Base-by-base conservation (phyloP, 53 echinoderm and acorn worm species). In the Henricia sp. region DNA sequence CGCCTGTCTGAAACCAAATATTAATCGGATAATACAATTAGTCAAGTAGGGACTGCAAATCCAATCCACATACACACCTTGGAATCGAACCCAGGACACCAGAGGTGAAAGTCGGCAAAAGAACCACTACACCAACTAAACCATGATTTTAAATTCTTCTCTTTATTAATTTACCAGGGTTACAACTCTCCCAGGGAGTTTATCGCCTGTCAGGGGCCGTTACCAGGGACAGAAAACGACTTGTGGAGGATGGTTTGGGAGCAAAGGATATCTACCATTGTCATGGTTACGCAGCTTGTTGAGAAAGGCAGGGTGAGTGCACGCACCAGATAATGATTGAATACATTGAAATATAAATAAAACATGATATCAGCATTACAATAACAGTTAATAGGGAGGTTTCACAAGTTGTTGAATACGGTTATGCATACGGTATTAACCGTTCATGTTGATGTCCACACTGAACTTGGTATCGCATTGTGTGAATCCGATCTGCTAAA, bases 181-280 rank as follows among this genome's bases (percentile, higher is more conserved):
- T 94, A 70, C 58, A 88, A 82, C 35, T 94, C 92, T 33, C 96
- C 93, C 0, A 66, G 96, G 27, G 96, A 96, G 37, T 96, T 87
- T 75, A 96, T 96, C 48, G 94, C 96, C 6, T 93, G 91, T 54
- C 96, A 96, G 70, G 96, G 96, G 3, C 93, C 96, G 6, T 80
- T 96, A 29, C 93, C 93, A 38, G 93, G 93, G 0, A 96, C 96
- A 12, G 74, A 50, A 8, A 92, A 92, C 6, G 95, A 95, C 29
- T 88, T 91, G 83, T 95, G 95, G 95, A 88, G 91, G 67, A 89
- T 97, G 92, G 71, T 92, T 35, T 97, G 97, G 97, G 97, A 97
- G 36, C 82, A 94, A 12, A 92, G 90, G 28, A 76, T 97, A 19
- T 56, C 82, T 1, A 83, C 69, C 6, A 58, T 94, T 16, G 94